Base-by-base conservation (phyloP, 64 coral and sea anemone species). In the Pocillopora verrucosa region DNA sequence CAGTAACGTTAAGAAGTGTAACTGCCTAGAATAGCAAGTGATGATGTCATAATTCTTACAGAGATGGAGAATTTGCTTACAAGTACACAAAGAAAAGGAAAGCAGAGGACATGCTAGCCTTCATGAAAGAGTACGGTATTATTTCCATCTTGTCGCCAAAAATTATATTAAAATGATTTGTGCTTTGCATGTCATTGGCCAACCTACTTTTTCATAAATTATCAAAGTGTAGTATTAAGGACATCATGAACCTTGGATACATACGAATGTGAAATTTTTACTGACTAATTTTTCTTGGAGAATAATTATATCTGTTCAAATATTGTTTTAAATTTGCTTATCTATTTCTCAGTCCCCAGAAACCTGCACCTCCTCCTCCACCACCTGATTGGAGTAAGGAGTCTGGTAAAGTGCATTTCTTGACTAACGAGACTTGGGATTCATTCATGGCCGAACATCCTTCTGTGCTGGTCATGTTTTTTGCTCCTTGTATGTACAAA, bases 381-480 rank as follows among this genome's bases (percentile, higher is more conserved):
- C 95, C 95, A 88, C 70, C 93, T 59, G 97, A 99, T 36, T 99
- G 97, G 97, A 95, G 93, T 64, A 99, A 92, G 76, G 91, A 95
- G 41, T 61, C 74, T 75, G 82, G 93, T 34, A 95, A 99, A 90
- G 97, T 99, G 35, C 76, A 92, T 19, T 95, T 95, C 81, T 61
- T 95, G 69, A 95, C 93, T 13, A 84, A 88, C 38, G 93, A 99
- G 38, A 90, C 82, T 5, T 87, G 90, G 80, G 72, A 91, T 74
- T 68, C 89, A 13, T 95, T 95, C 36, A 24, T 95, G n/a, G 79
- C 77, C 14, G 83, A 81, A 37, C 94, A 93, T 26, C 59, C 90
- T 26, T 90, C 91, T n/a, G 97, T 99, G 22, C 80, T 99, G 34
- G 79, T 99, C 60, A 91, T 99, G 97, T 92, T 95, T 82, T 99